Percentiles rank a stretch among this genome's conserved stretches.
phyloP scores from a whole-genome alignment of 1,140 invertebrate genomes.

The Medauroidea extradentata region DNA sequence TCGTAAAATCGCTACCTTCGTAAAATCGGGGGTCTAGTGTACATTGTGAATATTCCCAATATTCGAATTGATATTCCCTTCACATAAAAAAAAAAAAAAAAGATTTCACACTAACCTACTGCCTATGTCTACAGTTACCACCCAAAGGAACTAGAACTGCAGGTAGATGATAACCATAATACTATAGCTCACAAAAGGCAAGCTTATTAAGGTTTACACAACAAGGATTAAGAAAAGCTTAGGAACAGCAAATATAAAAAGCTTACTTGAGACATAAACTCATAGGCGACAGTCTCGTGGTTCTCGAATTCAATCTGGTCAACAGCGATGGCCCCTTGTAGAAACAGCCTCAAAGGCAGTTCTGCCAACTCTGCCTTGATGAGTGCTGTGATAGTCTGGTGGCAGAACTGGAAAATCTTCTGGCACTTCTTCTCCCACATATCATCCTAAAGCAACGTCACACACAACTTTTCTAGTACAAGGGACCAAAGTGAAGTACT shows the following conservation, averaged over 20 bases:
- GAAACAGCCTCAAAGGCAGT: conserved; percentile 85
- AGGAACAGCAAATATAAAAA: too few species aligned
- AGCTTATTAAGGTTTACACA: too few species aligned
- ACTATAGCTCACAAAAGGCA: too few species aligned
- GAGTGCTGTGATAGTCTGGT: conserved; percentile 87
- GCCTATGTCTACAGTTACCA: not conserved
- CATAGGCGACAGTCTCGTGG: conserved; percentile 95
- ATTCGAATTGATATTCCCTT: not conserved
- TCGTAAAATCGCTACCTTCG: too few species aligned
- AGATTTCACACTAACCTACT: not conserved
- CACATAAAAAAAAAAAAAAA: not conserved
- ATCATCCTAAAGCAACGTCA: conserved; percentile 68
- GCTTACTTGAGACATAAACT: conserved; percentile 89
- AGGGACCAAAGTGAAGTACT: too few species aligned
- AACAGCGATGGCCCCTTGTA: conserved; percentile 92
- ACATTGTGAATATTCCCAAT: not conserved
- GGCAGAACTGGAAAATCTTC: conserved; percentile 98
- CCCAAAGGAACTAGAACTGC: too few species aligned
- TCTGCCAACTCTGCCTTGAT: conserved; percentile 93
- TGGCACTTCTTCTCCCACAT: conserved; percentile 98
- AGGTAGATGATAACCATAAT: too few species aligned
- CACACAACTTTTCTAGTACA: too few species aligned
- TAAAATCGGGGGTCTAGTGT: too few species aligned
- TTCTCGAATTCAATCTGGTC: conserved; percentile 91
- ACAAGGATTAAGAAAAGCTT: too few species aligned